A percentile compares a stretch with the other conserved stretches of the same genome.
These are phyloP conservation scores for Eumaeus atala DNA, from an alignment of 1,140 invertebrate genomes.

Conservation along the genomic window DNA sequence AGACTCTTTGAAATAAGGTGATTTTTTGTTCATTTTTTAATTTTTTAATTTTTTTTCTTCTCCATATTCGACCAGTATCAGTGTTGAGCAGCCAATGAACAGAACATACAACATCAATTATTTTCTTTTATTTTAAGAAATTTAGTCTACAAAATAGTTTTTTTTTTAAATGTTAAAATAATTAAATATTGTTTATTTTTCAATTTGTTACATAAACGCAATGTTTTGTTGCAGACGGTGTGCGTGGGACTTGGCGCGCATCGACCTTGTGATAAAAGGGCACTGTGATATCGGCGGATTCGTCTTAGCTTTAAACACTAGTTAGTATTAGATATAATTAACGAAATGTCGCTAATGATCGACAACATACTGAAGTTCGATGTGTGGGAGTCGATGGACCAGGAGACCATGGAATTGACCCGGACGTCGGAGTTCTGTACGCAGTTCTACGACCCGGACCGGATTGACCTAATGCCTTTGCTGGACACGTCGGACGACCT, in stretches of 20 bases:
- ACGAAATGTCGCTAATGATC: constrained; percentile 53
- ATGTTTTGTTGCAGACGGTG: constrained; percentile 68
- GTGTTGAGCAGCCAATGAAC: too few relatives aligned
- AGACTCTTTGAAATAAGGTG: too few relatives aligned
- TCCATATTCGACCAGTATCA: too few relatives aligned
- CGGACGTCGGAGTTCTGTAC: constrained; percentile 61
- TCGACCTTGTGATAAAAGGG: constrained; percentile 70
- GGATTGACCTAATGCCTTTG: constrained; percentile 46
- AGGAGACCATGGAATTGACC: constrained; percentile 51
- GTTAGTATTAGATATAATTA: constrained; percentile 57
- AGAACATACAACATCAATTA: too few relatives aligned
- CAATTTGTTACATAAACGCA: too few relatives aligned
- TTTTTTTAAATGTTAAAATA: too few relatives aligned
- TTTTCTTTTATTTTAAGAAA: too few relatives aligned
- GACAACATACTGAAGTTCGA: constrained; percentile 54
- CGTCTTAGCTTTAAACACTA: constrained; percentile 71
- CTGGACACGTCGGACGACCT: constrained; percentile 37
- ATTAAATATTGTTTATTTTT: too few relatives aligned
- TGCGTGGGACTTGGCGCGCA: constrained; percentile 66
- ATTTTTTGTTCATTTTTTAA: too few relatives aligned
- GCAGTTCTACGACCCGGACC: constrained; percentile 53
- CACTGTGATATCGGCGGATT: constrained; percentile 71
- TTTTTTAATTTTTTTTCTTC: too few relatives aligned
- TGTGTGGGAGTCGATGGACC: constrained; percentile 55
- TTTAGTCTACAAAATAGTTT: too few relatives aligned